Base-by-base conservation (phyloP, 1,140 invertebrate species). In the Panagrolaimus sp. region DNA sequence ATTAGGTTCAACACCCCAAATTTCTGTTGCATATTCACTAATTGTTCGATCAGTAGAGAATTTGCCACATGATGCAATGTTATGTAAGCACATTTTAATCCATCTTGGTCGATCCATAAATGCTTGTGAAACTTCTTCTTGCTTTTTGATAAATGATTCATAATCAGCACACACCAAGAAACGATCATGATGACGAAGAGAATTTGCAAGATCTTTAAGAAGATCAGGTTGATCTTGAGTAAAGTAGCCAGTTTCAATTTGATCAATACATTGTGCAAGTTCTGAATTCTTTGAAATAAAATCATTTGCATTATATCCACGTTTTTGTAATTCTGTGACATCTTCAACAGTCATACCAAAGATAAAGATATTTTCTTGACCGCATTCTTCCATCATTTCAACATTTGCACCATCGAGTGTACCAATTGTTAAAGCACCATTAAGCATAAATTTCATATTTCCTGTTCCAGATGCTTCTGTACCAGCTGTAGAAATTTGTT, bases 311-410 rank as follows among this genome's bases (percentile, higher is more conserved):
- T 96, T 92, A 85, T 99, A 98, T 23, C 70, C 68, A 85, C 66
- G 92, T 93, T 82, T 86, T 79, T 91, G 88, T 5, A 94, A 85
- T 1, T 84, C 89, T 76, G 92, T 90, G 1, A 97, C 94, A 85
- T 96, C 90, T 0, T 93, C 89, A 0, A 93, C 92, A 13, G 87
- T 91, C 92, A 96, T 95, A 68, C 96, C 96, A 83, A 99, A 99
- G 81, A 99, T 98, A 86, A 99, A 99, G 72, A 99, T 92, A 83
- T 99, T 98, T 1, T 57, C 51, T 13, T 25, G 1, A 0, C 94
- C 94, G 89, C 96, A 95, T 84, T 98, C 95, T 85, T 99, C 96
- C 4, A 89, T 90, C 96, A 99, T 99, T 86, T 99, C 96, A 1
- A 99, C 93, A 83, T 99, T 99, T 51, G 96, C 96, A 61, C 96